phyloP scores from a whole-genome alignment of 2,797 vertebrate genomes.

The Mastacembelus armatus region DNA sequence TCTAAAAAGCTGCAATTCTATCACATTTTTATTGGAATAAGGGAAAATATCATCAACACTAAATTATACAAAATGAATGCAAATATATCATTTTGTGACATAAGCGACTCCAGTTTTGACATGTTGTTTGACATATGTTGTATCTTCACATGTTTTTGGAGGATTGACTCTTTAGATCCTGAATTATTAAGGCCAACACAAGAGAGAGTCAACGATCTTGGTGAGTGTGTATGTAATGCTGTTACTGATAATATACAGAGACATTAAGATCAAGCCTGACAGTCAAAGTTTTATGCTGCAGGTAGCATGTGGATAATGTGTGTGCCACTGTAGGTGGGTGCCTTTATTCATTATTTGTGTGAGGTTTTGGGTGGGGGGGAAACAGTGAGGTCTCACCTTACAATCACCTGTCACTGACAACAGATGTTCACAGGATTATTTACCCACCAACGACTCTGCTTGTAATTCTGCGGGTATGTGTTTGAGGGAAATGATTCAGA shows the following conservation, averaged over 20 bases:
- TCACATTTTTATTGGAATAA: background rate
- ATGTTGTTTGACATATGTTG: background rate
- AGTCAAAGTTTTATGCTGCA: conserved; percentile 40
- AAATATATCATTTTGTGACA: background rate
- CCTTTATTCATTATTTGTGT: conserved; percentile 34
- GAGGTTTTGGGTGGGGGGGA: conserved; percentile 42
- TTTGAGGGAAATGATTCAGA: background rate
- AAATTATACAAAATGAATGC: too few relatives aligned
- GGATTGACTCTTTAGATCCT: too few relatives aligned
- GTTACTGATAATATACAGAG: conserved; percentile 39
- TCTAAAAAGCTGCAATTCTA: background rate
- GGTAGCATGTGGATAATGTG: conserved; percentile 30
- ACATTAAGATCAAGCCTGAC: conserved; percentile 45
- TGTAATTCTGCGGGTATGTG: conserved; percentile 18
- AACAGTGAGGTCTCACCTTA: conserved; percentile 62
- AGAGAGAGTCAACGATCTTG: conserved; percentile 44
- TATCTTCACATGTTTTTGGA: too few relatives aligned
- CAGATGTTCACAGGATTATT: conserved; percentile 66
- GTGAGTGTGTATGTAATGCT: conserved; percentile 53
- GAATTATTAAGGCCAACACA: conserved; percentile 48
- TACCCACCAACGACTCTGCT: conserved; percentile 20
- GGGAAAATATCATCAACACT: background rate
- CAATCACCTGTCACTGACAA: conserved; percentile 68
- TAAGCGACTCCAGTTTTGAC: background rate
- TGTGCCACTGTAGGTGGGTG: conserved; percentile 19